Evolutionary conservation across 2,888 invertebrate genomes (phyloP).

Genomic region (Hirtodrosophila confusa): DNA sequence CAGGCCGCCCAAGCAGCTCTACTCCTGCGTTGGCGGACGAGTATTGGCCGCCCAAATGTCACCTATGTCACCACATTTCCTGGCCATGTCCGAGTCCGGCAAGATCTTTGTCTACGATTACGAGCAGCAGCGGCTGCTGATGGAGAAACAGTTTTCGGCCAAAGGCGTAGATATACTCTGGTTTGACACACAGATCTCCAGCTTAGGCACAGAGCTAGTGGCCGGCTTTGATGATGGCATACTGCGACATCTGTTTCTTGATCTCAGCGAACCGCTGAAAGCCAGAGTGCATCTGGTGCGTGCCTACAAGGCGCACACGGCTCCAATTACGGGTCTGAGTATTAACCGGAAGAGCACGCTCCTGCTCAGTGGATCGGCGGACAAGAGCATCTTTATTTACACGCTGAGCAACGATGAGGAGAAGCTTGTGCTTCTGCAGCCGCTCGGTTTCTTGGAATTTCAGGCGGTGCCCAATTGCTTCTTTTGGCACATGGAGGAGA

Average conservation of each 20-base stretch:
- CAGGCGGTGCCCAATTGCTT: conserved; percentile 87
- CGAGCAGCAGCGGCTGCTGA: conserved; percentile 86
- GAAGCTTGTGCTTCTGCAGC: conserved; percentile 85
- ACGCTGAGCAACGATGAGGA: conserved; percentile 82
- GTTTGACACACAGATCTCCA: conserved; percentile 88
- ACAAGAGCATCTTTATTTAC: conserved; percentile 89
- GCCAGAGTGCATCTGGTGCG: conserved; percentile 80
- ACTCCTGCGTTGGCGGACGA: conserved; percentile 91
- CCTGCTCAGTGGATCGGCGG: conserved; percentile 88
- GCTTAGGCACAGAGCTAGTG: conserved; percentile 87
- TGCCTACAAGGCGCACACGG: conserved; percentile 88
- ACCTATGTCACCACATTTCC: conserved; percentile 88
- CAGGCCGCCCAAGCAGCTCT: conserved; percentile 84
- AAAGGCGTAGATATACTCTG: conserved; percentile 88
- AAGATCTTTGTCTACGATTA: conserved; percentile 90
- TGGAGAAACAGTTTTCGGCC: conserved; percentile 86
- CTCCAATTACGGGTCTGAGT: conserved; percentile 86
- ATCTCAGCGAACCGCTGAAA: conserved; percentile 50
- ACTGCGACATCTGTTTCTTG: conserved; percentile 85
- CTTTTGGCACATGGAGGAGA: conserved; percentile 85
- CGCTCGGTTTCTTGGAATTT: conserved; percentile 89
- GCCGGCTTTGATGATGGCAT: conserved; percentile 90
- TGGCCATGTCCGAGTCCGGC: conserved; percentile 90
- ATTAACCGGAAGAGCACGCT: conserved; percentile 86
- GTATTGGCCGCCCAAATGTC: conserved; percentile 89